Evolutionary conservation across 2,888 invertebrate species (phyloP), one percentile per base, ranked within the genome.

Genomic region (Limnephilus lunatus): DNA sequence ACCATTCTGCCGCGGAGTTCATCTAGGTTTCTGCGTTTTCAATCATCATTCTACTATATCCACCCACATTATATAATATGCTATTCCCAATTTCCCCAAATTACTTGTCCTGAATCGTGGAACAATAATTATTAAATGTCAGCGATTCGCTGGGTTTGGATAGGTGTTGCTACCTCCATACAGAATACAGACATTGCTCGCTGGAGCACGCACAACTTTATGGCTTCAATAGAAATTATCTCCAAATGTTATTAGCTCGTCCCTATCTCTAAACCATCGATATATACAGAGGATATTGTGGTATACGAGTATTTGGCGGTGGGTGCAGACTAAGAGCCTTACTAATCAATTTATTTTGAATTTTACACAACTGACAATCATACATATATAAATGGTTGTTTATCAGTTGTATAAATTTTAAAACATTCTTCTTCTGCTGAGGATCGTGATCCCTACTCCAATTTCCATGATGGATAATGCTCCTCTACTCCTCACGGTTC

Each of bases 111-210:
- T 9, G 68, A 68, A 68, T n/a, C 7, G 68, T 7, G 25, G 68
- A 82, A 32, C 19, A 19, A 82, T 31, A 15, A 53, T 68, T 53
- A 88, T 88, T 88, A 88, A 68, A 68, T 14, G 35, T 30, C 30
- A 88, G 32, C 68, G 88, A 88, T 53, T 88, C 30, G 88, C 0
- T 53, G 88, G 88, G 31, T 68, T 68, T 88, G 68, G 87, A 68
- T 88, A 68, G 35, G 68, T 68, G 88, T 88, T 68, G 80, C 14
- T 68, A 68, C 68, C 68, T 25, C 25, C 25, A 30, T 31, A 68
- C 53, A 88, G 31, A 80, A 30, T 31, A 32, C 31, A 88, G 31
- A 35, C 68, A 35, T 53, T 68, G 68, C 31, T 80, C 30, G 88
- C 30, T 14, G 48, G 15, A 44, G 85, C 82, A 82, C 82, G 32